A percentile compares a stretch with the other conserved stretches of the same genome.
Evolutionary conservation across 2,113 vertebrate genomes (phyloP).

Genomic region (Sphyrna mokarran): DNA sequence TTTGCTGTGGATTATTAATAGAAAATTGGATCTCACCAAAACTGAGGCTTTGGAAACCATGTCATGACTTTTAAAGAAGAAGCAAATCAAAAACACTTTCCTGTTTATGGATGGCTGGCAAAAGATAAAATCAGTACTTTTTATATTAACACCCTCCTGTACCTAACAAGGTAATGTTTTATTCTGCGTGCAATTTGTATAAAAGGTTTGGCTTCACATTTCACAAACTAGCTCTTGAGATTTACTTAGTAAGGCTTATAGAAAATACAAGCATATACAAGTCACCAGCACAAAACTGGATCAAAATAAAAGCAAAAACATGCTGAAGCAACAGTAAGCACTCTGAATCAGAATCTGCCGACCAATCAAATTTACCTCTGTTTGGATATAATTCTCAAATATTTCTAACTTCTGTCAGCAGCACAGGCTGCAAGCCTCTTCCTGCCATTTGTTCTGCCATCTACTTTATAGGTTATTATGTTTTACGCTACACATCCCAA

Average conservation of each 20-base stretch:
- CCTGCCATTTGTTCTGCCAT: neutral
- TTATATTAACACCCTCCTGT: no score
- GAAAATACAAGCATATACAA: neutral
- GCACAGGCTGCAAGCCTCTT: neutral
- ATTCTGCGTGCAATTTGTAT: neutral
- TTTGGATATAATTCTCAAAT: constrained; percentile 8
- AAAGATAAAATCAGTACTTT: no score
- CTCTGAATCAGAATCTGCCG: neutral
- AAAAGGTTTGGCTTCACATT: neutral
- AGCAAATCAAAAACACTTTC: no score
- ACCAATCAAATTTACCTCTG: neutral
- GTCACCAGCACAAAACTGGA: neutral
- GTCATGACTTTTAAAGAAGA: no score
- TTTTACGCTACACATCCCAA: neutral
- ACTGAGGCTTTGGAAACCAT: no score
- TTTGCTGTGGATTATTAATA: no score
- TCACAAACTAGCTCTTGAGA: neutral
- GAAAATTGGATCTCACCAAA: no score
- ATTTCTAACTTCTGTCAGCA: neutral
- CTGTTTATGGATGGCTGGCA: no score
- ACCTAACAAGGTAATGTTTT: neutral
- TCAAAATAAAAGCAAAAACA: neutral
- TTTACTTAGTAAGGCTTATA: neutral
- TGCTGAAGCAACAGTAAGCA: neutral
- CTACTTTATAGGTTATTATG: neutral